phyloP scores from a whole-genome alignment of 53 echinoderm and acorn worm genomes.

The Antedon mediterranea region DNA sequence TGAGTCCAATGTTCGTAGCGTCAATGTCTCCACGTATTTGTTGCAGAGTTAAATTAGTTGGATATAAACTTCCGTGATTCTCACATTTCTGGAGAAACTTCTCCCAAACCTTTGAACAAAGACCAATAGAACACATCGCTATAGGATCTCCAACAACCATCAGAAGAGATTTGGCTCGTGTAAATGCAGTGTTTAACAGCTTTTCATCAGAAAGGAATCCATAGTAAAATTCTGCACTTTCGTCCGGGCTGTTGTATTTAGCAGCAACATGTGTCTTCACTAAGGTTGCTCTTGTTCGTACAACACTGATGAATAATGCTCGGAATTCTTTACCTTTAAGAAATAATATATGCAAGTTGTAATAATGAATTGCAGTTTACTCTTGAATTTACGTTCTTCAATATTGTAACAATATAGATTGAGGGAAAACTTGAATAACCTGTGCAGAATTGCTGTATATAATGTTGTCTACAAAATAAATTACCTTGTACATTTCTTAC shows the following conservation, averaged over 20 bases:
- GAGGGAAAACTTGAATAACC: too few relatives aligned
- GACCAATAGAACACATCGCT: constrained; percentile 75
- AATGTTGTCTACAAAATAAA: background rate
- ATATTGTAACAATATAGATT: too few relatives aligned
- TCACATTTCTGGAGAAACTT: constrained; percentile 65
- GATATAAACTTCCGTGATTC: constrained; percentile 58
- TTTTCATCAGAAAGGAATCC: constrained; percentile 84
- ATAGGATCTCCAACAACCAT: constrained; percentile 73
- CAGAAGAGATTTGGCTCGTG: constrained; percentile 73
- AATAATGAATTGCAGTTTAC: too few relatives aligned
- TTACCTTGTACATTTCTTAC: constrained; percentile 91
- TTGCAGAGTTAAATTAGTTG: constrained; percentile 41
- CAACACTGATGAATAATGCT: constrained; percentile 84
- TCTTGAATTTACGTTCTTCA: too few relatives aligned
- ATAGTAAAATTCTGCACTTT: constrained; percentile 50
- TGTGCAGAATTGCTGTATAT: too few relatives aligned
- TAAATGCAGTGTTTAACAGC: constrained; percentile 78
- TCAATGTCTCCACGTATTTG: constrained; percentile 61
- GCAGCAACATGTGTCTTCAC: constrained; percentile 51
- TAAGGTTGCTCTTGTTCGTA: constrained; percentile 49
- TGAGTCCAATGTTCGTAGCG: constrained; percentile 53
- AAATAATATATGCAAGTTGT: background rate
- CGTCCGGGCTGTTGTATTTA: background rate
- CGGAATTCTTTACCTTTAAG: constrained; percentile 77
- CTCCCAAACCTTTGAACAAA: constrained; percentile 66